Evolutionary conservation across 1,140 invertebrate genomes (phyloP).

Genomic region (Tenebrio molitor): DNA sequence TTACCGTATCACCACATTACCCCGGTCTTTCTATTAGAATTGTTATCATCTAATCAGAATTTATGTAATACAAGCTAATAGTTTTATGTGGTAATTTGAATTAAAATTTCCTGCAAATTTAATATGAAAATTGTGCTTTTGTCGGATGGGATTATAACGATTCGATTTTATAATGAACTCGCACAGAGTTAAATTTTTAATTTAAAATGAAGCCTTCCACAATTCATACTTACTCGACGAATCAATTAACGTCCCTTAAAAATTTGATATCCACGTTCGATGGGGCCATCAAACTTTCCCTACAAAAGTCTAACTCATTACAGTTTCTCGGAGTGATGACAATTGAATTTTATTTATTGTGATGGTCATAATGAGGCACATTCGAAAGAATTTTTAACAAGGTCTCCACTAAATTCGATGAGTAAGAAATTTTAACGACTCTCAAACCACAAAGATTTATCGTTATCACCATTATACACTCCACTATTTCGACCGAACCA

Average conservation of each 20-base stretch:
- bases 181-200: constrained; percentile 1
- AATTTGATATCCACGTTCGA: constrained; percentile 1
- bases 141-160: not conserved
- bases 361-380: constrained; percentile 10
- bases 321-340: not conserved
- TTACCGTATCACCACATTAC: constrained; percentile 35
- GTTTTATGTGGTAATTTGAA: constrained; percentile 11
- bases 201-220: not conserved
- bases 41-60: constrained; percentile 26
- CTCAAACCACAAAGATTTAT: too few species aligned
- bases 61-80: constrained; percentile 32
- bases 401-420: constrained; percentile 3
- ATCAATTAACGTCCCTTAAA: constrained; percentile 21
- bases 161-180: not conserved
- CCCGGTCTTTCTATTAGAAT: constrained; percentile 33
- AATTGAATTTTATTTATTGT: constrained; percentile 24
- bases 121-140: constrained; percentile 9
- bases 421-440: constrained; percentile 38
- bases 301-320: constrained; percentile 11
- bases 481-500: too few species aligned
- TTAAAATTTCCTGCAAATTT: constrained; percentile 14
- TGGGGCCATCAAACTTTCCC: not conserved
- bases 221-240: constrained; percentile 13
- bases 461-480: too few species aligned
- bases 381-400: not conserved